A percentile compares a stretch with the other conserved stretches of the same genome.
Evolutionary conservation across 2,797 vertebrate genomes (phyloP).

Genomic region (Danionella dracula): DNA sequence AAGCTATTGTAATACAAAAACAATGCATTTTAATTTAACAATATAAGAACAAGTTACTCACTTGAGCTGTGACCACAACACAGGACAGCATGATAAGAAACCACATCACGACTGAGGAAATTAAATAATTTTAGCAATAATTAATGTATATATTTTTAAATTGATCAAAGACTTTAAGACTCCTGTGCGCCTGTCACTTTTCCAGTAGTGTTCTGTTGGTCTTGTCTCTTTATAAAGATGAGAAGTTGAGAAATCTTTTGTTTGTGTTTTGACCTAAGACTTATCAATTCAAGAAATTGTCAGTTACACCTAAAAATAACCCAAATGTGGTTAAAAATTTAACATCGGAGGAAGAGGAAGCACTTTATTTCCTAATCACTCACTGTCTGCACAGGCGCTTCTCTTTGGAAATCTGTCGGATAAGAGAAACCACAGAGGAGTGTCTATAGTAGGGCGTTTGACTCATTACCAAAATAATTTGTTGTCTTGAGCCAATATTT

Average conservation of each 20-base stretch:
- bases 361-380: conserved; percentile 5
- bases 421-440: neutral
- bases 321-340: neutral
- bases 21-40: too few relatives aligned
- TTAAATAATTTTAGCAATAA: neutral
- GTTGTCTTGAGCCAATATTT: neutral
- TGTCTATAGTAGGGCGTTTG: neutral
- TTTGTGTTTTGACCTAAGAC: neutral
- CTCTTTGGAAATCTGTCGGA: conserved; percentile 6
- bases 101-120: conserved; percentile 20
- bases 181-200: neutral
- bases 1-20: too few relatives aligned
- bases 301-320: neutral
- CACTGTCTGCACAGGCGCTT: neutral
- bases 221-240: conserved; percentile 23
- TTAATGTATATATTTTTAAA: neutral
- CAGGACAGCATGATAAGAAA: conserved; percentile 43
- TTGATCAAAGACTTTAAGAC: neutral
- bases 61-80: conserved; percentile 43
- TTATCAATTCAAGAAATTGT: conserved; percentile 2
- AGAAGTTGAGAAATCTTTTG: conserved; percentile 35
- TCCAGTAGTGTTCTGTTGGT: neutral
- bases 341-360: neutral
- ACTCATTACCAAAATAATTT: conserved; percentile 4
- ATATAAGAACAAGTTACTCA: conserved; percentile 47